Base-by-base conservation (phyloP, 2,888 invertebrate species). In the Cephus sareptanus region DNA sequence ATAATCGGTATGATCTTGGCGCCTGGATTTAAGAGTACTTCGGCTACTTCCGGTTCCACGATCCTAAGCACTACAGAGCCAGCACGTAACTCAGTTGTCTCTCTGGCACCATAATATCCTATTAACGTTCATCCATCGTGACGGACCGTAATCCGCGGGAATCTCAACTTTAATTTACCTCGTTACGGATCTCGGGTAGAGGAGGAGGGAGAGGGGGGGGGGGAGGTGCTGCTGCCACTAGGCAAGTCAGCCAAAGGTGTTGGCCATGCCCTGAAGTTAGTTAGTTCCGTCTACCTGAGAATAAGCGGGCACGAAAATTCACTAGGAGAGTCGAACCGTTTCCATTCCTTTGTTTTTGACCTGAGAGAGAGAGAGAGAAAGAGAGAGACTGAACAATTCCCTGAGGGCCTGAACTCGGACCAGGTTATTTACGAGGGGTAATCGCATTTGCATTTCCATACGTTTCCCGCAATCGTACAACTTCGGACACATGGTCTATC, bases 361-460 rank as follows among this genome's bases (percentile, higher is more conserved):
- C 56, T 9, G 56, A 40, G 40, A 13, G 37, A 37, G 37, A 37
- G 37, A 37, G 35, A 12, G 12, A 4, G 56, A 23, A 23, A 23
- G 2, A 23, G 23, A 56, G 56, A 56, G 23, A 23, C 1, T 9
- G 4, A 1, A 15, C 37, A 23, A 56, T 6, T 56, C 23, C 56
- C 56, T 23, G 6, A 9, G 23, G 56, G 9, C 0, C 56, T 23
- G 6, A 56, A 56, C 56, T 9, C 56, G 9, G 56, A 23, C 23
- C 71, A 11, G 9, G 31, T 71, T 71, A 71, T 71, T 71, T 71
- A 71, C 23, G 71, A 71, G 71, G 71, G 71, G 71, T 34, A 71
- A 71, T 71, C 71, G 71, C 31, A 71, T 71, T 71, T 71, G 4
- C 71, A 71, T 31, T 31, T 71, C 33, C 33, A 31, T 71, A 34